These are phyloP conservation scores for Lepilemur septentrionalis DNA, from an alignment of 2,797 vertebrate genomes.

Conservation along the genomic window DNA sequence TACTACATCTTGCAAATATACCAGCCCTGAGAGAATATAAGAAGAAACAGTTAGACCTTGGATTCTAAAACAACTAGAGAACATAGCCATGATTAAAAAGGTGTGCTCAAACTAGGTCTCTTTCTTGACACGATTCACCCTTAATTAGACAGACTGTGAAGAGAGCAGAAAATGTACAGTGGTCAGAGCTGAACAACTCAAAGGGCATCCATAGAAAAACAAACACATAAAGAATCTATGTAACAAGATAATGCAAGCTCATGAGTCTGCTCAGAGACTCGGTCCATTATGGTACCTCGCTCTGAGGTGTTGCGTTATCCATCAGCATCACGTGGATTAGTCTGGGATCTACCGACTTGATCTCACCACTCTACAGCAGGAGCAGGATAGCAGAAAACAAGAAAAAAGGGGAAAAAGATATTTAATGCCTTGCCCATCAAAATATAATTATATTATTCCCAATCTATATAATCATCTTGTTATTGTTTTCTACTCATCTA, in stretches of 20 bases:
- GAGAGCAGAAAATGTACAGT: conserved; percentile 23
- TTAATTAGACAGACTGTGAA: not conserved
- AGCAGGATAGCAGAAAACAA: conserved; percentile 49
- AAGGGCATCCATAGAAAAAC: not conserved
- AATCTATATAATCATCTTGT: conserved; percentile 20
- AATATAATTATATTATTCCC: conserved; percentile 15
- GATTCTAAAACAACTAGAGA: conserved; percentile 1
- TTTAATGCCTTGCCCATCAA: conserved; percentile 35
- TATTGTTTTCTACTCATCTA: conserved; percentile 13
- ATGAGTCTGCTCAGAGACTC: conserved; percentile 23
- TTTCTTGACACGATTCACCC: conserved; percentile 25
- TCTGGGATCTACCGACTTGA: conserved; percentile 95
- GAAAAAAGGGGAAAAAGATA: conserved; percentile 47
- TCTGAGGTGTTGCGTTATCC: conserved; percentile 84
- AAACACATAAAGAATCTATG: conserved; percentile 1
- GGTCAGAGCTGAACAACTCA: not conserved
- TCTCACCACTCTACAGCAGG: conserved; percentile 90
- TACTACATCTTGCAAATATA: conserved; percentile 33
- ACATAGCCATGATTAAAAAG: conserved; percentile 17
- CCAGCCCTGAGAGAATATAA: not conserved
- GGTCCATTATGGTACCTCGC: conserved; percentile 87
- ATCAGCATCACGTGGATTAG: conserved; percentile 95
- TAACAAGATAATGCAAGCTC: conserved; percentile 32
- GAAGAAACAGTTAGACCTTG: conserved; percentile 26
- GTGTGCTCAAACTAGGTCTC: conserved; percentile 17